Conservation (phyloP, 2,797 vertebrate species). For the Malacoraja senta region DNA sequence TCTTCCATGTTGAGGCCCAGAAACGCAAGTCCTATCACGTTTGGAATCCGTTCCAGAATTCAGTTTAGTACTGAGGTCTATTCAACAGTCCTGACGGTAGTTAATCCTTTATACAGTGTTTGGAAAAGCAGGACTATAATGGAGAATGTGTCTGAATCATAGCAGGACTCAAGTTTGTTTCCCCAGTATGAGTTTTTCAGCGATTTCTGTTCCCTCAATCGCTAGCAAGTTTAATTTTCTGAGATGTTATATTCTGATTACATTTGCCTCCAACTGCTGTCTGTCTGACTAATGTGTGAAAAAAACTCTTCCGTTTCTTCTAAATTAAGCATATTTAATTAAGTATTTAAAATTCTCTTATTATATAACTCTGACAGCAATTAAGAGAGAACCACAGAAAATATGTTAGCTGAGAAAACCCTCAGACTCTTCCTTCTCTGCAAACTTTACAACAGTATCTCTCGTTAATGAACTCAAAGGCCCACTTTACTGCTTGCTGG, state of each 20-base stretch:
- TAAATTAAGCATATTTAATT: slow-evolving; percentile 31
- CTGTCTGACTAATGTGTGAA: slow-evolving; percentile 18
- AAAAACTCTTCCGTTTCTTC: not conserved
- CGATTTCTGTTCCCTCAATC: not conserved
- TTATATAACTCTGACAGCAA: slow-evolving; percentile 21
- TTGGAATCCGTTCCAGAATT: not conserved
- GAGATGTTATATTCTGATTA: slow-evolving; percentile 24
- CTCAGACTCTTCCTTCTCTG: slow-evolving; percentile 12
- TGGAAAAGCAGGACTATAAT: not conserved
- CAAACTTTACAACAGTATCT: not conserved
- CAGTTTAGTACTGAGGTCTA: not conserved
- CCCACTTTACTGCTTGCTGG: not conserved
- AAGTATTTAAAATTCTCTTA: slow-evolving; percentile 11
- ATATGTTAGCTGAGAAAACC: not conserved
- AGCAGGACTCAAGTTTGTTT: not conserved
- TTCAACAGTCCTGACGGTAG: not conserved
- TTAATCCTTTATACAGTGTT: not conserved
- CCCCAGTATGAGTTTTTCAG: not conserved
- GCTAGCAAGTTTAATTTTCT: slow-evolving; percentile 25
- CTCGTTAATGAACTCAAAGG: slow-evolving; percentile 23
- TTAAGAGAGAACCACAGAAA: slow-evolving; percentile 21
- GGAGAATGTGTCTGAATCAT: not conserved
- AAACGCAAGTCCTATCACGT: too few species aligned
- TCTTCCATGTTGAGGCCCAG: not conserved
- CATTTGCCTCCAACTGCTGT: not conserved